Base-by-base conservation (phyloP, 2,797 vertebrate species). In the Muscicapa comitata region DNA sequence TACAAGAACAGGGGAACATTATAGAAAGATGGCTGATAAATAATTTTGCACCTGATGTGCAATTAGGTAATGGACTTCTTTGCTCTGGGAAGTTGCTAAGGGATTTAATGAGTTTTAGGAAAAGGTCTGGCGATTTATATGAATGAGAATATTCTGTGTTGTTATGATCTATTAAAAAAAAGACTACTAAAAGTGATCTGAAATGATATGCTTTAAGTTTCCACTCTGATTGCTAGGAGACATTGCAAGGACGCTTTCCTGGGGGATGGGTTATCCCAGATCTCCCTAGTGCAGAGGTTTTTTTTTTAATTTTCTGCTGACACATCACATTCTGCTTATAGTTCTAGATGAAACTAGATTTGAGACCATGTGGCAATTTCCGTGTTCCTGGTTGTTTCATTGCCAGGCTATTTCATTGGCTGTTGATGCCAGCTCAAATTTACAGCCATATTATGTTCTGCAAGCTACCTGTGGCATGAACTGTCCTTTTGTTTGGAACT, bases 371-470 rank as follows among this genome's bases (percentile, higher is more conserved):
- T 95, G 92, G 82, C 65, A 92, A 75, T 94, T 90, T 77, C 76
- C 90, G 62, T 83, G 51, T 88, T 95, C 81, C 68, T 86, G n/a
- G 55, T 76, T 85, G 53, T 87, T 88, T 88, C 67, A 33, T 77
- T 93, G 78, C 87, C 81, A 87, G 75, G 33, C 84, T 76, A 8
- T 87, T 95, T 95, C 68, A 83, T 17, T 3, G 51, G 54, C 53
- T 92, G 38, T 83, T 91, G 94, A 65, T 94, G 78, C 86, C 78
- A 83, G 33, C 61, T 89, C 73, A 82, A 90, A 88, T 94, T 95
- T 93, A 91, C 77, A 86, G 54, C 68, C 28, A 24, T 90, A 80
- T 93, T 93, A 89, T 6, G 0, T 73, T 62, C 74, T 89, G 86
- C 33, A 61, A 90, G 73, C 71, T 71, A 37, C 93, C 65, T 58